These are phyloP conservation scores for Plectrocnemia conspersa DNA, from an alignment of 1,140 invertebrate genomes.

Conservation along the genomic window DNA sequence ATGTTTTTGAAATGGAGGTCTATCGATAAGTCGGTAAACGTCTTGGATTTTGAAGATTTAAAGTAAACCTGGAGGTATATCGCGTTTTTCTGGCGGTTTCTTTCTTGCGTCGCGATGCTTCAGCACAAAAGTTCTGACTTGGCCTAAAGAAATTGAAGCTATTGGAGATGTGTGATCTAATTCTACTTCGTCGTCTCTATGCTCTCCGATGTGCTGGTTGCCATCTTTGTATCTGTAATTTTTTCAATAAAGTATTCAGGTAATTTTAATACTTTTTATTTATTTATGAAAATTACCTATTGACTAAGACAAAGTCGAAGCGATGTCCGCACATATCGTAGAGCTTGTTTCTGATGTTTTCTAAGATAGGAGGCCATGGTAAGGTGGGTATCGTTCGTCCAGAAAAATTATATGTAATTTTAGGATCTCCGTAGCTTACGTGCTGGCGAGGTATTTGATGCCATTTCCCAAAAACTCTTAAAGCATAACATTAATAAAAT, in stretches of 20 bases:
- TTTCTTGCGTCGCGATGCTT: constrained; percentile 57
- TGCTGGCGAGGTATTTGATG: constrained; percentile 64
- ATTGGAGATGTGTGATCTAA: constrained; percentile 59
- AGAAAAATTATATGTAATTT: constrained; percentile 63
- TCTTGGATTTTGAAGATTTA: constrained; percentile 51
- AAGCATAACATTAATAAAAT: constrained; percentile 22
- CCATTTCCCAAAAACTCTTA: constrained; percentile 64
- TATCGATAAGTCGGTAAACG: constrained; percentile 48
- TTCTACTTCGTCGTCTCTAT: constrained; percentile 67
- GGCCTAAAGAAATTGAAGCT: constrained; percentile 65
- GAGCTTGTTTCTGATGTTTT: constrained; percentile 52
- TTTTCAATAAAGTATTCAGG: constrained; percentile 4
- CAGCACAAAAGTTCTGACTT: constrained; percentile 61
- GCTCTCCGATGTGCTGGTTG: constrained; percentile 66
- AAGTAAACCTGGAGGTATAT: constrained; percentile 46
- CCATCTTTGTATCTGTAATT: constrained; percentile 62
- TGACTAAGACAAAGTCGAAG: constrained; percentile 69
- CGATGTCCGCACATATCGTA: constrained; percentile 50
- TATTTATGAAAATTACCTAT: constrained; percentile 52
- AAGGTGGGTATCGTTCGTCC: constrained; percentile 57
- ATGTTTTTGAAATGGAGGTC: constrained; percentile 71
- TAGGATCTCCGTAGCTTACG: constrained; percentile 62
- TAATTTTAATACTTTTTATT: not conserved
- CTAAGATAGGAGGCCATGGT: constrained; percentile 57
- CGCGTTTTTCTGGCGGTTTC: constrained; percentile 42